Conservation (phyloP, 2,797 vertebrate species). For the Cossypha heuglini region DNA sequence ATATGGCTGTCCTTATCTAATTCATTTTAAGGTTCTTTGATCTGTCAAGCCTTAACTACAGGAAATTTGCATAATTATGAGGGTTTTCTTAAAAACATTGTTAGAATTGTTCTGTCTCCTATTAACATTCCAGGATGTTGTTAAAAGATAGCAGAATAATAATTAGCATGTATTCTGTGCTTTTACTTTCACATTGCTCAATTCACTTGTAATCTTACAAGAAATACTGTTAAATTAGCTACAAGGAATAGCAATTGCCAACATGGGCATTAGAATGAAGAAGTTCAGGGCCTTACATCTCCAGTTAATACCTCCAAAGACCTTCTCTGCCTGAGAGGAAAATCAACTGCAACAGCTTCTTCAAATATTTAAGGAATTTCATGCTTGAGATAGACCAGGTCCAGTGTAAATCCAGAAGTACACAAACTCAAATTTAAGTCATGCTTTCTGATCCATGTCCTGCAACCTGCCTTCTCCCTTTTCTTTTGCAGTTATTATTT, state of each 20-base stretch:
- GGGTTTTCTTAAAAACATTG: neutral
- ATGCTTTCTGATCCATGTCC: neutral
- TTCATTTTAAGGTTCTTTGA: conserved; percentile 43
- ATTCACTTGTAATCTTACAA: neutral
- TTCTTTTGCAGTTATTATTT: neutral
- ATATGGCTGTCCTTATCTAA: conserved; percentile 11
- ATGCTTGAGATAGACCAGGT: neutral
- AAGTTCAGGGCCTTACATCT: neutral
- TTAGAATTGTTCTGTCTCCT: conserved; percentile 23
- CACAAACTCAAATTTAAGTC: neutral
- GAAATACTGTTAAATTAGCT: conserved; percentile 3
- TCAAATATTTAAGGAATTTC: neutral
- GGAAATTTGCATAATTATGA: conserved; percentile 52
- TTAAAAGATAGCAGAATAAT: conserved; percentile 46
- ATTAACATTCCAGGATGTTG: conserved; percentile 29
- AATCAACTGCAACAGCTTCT: neutral
- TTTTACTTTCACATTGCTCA: neutral
- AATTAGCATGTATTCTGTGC: neutral
- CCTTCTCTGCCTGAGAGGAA: neutral
- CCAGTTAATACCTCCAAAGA: neutral
- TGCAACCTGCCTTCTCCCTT: neutral
- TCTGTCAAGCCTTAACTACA: conserved; percentile 23
- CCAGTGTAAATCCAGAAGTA: neutral
- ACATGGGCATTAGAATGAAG: neutral
- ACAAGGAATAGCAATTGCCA: neutral